Evolutionary conservation across 2,888 invertebrate species (phyloP).

Genomic region (Calephelis perditalis): DNA sequence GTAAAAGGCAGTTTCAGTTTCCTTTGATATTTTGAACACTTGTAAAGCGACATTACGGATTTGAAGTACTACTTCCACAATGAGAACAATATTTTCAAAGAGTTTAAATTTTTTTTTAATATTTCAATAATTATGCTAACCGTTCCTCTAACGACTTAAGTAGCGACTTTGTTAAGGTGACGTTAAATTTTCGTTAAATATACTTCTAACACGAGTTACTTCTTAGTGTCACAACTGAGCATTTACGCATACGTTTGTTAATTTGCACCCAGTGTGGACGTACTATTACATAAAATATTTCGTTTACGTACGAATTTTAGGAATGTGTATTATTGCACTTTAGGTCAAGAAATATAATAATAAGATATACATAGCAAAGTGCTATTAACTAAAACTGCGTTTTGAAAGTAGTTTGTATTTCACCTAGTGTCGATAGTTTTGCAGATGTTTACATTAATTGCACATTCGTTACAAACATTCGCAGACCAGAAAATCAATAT

Average conservation of each 20-base stretch:
- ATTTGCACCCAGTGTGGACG: background rate
- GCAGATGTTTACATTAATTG: background rate
- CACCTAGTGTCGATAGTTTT: slow-evolving; percentile 10
- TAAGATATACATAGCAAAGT: background rate
- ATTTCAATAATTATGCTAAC: no score
- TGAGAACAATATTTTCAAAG: background rate
- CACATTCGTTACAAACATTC: background rate
- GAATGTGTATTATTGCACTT: background rate
- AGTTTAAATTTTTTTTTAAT: background rate
- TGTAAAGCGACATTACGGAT: slow-evolving; percentile 8
- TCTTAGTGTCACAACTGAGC: no score
- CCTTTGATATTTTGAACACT: slow-evolving; percentile 13
- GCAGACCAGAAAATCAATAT: background rate
- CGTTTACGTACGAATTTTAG: background rate
- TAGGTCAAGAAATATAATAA: background rate
- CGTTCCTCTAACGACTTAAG: no score
- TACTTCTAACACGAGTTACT: no score
- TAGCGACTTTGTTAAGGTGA: no score
- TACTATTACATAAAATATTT: background rate
- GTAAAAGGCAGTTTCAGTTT: slow-evolving; percentile 9
- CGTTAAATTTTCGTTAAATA: no score
- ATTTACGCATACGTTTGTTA: no score
- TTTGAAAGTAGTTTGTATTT: background rate
- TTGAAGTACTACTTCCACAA: background rate
- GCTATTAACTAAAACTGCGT: background rate